Base-by-base conservation (phyloP, 2,113 vertebrate species). In the Columba livia region DNA sequence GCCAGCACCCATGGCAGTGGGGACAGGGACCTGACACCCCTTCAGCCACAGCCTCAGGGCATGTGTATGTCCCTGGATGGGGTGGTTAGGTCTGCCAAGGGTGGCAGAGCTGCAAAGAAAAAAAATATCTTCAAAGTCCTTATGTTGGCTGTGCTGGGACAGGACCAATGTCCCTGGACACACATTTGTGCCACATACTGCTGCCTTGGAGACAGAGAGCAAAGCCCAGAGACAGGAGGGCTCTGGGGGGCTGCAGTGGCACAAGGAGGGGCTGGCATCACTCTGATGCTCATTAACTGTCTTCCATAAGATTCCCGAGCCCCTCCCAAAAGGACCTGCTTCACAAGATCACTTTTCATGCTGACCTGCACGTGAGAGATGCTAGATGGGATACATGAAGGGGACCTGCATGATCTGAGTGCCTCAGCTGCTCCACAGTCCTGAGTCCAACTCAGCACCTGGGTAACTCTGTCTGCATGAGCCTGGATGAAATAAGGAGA, bases 381-480 rank as follows among this genome's bases (percentile, higher is more conserved):
- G 80, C 87, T 2, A 0, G 73, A 10, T 20, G 1, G 26, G 47
- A 5, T 28, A 56, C 36, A 25, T 9, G 26, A 44, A 44, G 73
- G 69, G 50, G 47, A 40, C 11, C 24, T 0, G 1, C 0, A 19
- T 0, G 34, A 23, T 14, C 6, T 17, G 7, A 47, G n/a, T n/a
- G 50, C 60, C 50, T 66, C 87, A 4, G 47, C 60, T 10, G 21
- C 79, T 53, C 29, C 26, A 84, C 77, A 69, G 54, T 56, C 79
- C 67, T 1, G 1, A 9, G 28, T 15, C 56, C 36, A 28, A 2
- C 2, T 48, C 56, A 1, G 56, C 0, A 4, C 6, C 54, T 1
- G 4, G 32, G 72, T 38, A 32, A 0, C 60, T 47, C 29, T 11
- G 17, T 1, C 44, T 38, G 40, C 50, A 5, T 2, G 50, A 60